Evolutionary conservation across 92 coral and sea anemone genomes (phyloP), one percentile per base, ranked within the genome.

Genomic region (Blastomussa wellsi): DNA sequence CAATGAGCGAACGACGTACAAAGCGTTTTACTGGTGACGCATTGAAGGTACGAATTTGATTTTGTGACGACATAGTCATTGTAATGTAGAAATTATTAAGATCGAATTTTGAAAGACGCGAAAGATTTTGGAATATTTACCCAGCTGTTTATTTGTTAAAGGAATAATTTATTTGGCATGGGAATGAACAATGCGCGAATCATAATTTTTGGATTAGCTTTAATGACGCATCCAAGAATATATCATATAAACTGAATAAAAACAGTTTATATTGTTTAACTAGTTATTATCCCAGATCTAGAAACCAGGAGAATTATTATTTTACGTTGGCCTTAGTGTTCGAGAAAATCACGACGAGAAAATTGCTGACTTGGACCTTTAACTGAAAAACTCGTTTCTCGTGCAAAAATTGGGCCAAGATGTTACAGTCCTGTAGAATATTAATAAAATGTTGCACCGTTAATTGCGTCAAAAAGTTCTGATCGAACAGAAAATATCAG

Each of bases 61-160:
- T 5, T 17, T 35, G 74, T 71, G 57, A 22, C 36, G 24, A 49
- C 24, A 69, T 35, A 4, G 36, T 49, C 4, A 51, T 13, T 51
- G 51, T 37, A 15, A 16, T 70, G 48, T 19, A 37, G 13, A 28
- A 32, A 42, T 52, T 64, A 42, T n/a, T 14, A 41, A 2, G 81
- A 77, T 38, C 14, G 81, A 36, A 24, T n/a, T 82, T 59, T 37
- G 62, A 52, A 48, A 29, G 78, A 69, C 75, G 67, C 70, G 35
- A 69, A 15, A 17, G 39, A 16, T 49, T 79, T 20, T 52, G 31
- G 9, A 57, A 48, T 70, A 71, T 79, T 86, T 69, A 24, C 47
- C 7, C 62, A 82, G 82, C 84, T 55, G 65, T 33, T 64, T 38
- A 47, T 87, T 60, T 68, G 67, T 64, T 31, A 9, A 36, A 52